phyloP scores from a whole-genome alignment of 1,140 invertebrate genomes.

The Yoshiicerus persimilis region DNA sequence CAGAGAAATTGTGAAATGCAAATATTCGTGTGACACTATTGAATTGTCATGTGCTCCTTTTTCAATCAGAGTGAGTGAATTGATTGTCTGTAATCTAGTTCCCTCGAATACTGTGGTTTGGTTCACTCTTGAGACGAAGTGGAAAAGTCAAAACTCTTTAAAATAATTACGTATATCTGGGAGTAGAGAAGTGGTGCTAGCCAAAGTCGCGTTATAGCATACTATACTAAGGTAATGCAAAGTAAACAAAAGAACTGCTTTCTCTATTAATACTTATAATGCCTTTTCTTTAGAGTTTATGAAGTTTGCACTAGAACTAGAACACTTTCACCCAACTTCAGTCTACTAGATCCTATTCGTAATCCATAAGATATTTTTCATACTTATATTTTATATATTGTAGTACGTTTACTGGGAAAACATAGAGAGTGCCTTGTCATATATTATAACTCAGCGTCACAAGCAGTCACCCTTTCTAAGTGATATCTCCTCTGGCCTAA shows the following conservation, averaged over 20 bases:
- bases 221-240: neutral
- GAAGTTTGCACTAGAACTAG: neutral
- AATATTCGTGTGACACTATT: neutral
- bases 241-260: constrained; percentile 17
- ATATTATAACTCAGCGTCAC: neutral
- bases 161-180: constrained; percentile 1
- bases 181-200: neutral
- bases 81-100: neutral
- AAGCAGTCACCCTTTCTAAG: neutral
- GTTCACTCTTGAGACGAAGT: neutral
- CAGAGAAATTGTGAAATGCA: no score
- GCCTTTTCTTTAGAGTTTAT: neutral
- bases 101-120: neutral
- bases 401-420: no score
- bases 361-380: constrained; percentile 4
- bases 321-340: neutral
- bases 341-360: neutral
- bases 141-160: constrained; percentile 5
- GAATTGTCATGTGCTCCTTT: neutral
- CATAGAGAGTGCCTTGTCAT: neutral
- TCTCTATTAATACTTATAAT: constrained; percentile 1
- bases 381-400: no score
- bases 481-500: neutral
- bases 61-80: neutral
- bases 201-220: neutral